Evolutionary conservation across 2,797 vertebrate genomes (phyloP).

Genomic region (Anguilla pacifica): DNA sequence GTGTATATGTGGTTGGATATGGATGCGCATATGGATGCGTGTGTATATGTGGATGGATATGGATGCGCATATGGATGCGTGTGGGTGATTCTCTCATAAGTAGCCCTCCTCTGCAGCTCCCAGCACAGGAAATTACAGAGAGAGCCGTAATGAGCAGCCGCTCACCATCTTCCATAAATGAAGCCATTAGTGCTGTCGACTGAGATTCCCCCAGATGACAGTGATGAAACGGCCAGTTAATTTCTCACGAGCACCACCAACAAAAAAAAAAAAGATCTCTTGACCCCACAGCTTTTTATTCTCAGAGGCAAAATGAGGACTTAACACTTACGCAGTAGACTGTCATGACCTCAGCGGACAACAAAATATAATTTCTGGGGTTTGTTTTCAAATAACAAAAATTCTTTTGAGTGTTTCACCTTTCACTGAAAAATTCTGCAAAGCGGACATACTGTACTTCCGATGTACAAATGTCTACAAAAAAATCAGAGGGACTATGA

Average conservation of each 20-base stretch:
- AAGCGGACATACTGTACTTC: background rate
- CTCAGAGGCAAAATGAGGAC: background rate
- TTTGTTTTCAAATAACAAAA: background rate
- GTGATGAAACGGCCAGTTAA: background rate
- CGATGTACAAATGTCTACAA: background rate
- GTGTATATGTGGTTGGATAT: background rate
- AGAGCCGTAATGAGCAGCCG: background rate
- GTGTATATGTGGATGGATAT: background rate
- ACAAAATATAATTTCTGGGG: background rate
- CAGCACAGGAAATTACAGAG: conserved; percentile 8
- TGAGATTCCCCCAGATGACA: background rate
- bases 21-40: background rate
- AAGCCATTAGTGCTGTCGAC: background rate
- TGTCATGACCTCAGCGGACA: background rate
- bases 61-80: background rate
- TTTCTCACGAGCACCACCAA: background rate
- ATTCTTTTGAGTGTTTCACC: background rate
- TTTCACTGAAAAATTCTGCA: background rate
- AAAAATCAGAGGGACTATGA: background rate
- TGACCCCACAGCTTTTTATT: background rate
- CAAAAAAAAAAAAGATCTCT: background rate
- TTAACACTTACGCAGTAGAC: background rate
- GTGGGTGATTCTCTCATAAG: background rate
- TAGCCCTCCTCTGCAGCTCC: background rate
- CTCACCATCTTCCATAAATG: background rate